Evolutionary conservation across 2,888 invertebrate genomes (phyloP).

Genomic region (Metellina segmentata): DNA sequence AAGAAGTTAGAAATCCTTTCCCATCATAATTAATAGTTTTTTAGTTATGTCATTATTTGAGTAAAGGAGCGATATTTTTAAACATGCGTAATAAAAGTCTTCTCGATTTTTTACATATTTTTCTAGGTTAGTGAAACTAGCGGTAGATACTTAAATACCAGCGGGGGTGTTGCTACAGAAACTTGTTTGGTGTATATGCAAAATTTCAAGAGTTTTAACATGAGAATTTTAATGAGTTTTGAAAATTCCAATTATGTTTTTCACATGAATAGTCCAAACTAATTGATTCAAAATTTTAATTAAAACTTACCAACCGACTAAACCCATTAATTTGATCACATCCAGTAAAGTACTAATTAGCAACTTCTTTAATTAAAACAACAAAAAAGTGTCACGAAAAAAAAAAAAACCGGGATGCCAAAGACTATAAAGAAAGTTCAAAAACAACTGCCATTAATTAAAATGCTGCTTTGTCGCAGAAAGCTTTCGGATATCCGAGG

Average conservation of each 20-base stretch:
- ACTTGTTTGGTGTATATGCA: too few relatives aligned
- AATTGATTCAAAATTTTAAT: background rate
- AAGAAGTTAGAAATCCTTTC: too few relatives aligned
- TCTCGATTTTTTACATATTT: too few relatives aligned
- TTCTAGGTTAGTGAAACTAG: too few relatives aligned
- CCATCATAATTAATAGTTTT: too few relatives aligned
- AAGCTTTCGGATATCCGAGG: background rate
- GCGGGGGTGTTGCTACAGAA: too few relatives aligned
- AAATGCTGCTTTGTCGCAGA: background rate
- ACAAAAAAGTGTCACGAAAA: background rate
- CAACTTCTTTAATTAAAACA: conserved; percentile 18
- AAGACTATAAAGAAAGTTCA: background rate
- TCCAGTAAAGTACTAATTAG: background rate
- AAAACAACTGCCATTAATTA: background rate
- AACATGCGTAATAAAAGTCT: too few relatives aligned
- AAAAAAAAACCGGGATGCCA: background rate
- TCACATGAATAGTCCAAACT: background rate
- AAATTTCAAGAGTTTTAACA: too few relatives aligned
- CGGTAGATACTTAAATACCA: too few relatives aligned
- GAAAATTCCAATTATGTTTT: background rate
- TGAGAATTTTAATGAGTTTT: background rate
- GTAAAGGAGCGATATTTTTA: too few relatives aligned
- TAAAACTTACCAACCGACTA: conserved; percentile 4
- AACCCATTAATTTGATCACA: background rate
- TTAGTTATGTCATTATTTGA: too few relatives aligned